Evolutionary conservation across 2,888 invertebrate genomes (phyloP).

Genomic region (Aphidius colemani): DNA sequence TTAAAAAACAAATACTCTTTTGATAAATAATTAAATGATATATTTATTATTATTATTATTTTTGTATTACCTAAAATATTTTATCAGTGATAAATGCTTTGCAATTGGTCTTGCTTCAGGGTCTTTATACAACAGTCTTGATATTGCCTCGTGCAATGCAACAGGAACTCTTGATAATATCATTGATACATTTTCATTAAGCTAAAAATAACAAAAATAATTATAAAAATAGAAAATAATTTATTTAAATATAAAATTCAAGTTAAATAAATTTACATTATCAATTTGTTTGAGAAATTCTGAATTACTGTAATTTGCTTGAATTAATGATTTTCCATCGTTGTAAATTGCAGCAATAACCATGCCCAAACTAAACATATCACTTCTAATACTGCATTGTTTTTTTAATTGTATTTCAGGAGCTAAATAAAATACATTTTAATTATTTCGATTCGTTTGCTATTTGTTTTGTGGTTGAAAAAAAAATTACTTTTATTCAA

Average conservation of each 20-base stretch:
- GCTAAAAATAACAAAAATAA: conserved; percentile 62
- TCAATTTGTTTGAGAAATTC: conserved; percentile 90
- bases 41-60: too few relatives aligned
- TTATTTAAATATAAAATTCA: conserved; percentile 4
- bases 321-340: conserved; percentile 84
- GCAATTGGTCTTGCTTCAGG: conserved; percentile 87
- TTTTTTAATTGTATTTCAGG: conserved; percentile 90
- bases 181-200: conserved; percentile 80
- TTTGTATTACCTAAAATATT: conserved; percentile 77
- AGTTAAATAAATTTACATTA: conserved; percentile 68
- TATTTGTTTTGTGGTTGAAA: neutral
- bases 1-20: too few relatives aligned
- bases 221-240: conserved; percentile 1
- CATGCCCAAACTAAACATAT: conserved; percentile 96
- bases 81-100: conserved; percentile 86
- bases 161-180: conserved; percentile 80
- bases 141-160: conserved; percentile 85
- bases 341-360: conserved; percentile 93
- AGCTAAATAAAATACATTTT: conserved; percentile 64
- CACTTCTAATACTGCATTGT: conserved; percentile 83
- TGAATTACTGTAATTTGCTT: conserved; percentile 87
- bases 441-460: neutral
- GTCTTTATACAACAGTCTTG: conserved; percentile 81
- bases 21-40: too few relatives aligned
- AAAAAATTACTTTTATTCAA: neutral